phyloP scores from a whole-genome alignment of 2,113 vertebrate species.

The Shinisaurus crocodilurus region DNA sequence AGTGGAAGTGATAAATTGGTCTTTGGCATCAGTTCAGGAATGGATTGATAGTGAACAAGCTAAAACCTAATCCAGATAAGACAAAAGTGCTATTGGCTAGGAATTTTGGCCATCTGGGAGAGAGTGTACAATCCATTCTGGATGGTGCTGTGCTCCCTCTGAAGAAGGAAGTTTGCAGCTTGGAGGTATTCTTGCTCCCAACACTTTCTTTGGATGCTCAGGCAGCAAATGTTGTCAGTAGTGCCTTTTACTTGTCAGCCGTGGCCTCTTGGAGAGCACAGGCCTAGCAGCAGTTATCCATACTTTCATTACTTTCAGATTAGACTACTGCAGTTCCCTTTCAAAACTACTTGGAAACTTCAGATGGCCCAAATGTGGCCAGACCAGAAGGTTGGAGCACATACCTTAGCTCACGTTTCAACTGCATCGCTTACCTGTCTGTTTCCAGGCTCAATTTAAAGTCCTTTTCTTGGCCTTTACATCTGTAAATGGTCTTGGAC shows the following conservation, averaged over 20 bases:
- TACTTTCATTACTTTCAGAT: no score
- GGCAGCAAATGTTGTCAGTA: no score
- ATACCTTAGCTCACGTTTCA: no score
- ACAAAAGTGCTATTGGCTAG: not conserved
- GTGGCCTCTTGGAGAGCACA: no score
- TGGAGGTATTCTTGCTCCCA: not conserved
- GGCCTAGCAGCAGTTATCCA: no score
- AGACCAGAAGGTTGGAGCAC: not conserved
- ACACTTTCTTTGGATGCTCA: no score
- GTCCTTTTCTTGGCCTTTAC: not conserved
- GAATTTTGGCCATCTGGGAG: not conserved
- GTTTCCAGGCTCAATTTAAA: not conserved
- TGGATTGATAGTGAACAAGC: not conserved
- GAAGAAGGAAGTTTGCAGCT: not conserved
- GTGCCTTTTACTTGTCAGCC: no score
- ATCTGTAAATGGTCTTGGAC: not conserved
- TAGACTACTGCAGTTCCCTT: no score
- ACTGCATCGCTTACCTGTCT: not conserved
- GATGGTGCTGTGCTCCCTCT: not conserved
- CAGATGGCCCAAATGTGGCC: no score
- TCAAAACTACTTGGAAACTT: no score
- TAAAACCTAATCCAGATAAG: not conserved
- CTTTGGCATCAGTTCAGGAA: not conserved
- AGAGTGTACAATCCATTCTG: not conserved
- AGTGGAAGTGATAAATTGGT: not conserved